Evolutionary conservation across 1,140 invertebrate genomes (phyloP), one percentile per base, ranked within the genome.

Genomic region (Conus betulinus): DNA sequence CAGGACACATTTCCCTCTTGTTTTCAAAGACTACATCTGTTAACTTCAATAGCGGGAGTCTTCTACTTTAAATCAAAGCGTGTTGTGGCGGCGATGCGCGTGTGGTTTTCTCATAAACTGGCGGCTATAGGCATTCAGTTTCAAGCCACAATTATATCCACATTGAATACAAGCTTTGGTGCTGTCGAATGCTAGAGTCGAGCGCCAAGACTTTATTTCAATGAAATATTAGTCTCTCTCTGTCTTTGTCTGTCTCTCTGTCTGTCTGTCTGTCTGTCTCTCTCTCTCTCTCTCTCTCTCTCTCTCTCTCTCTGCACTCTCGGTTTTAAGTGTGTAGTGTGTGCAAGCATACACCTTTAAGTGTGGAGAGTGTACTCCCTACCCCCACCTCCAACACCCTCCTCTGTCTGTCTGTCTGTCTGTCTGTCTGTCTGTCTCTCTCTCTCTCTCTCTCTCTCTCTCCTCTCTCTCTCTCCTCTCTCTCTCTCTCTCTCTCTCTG

Each of bases 251-350:
- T 87, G 63, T 78, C 85, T 87, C 71, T 78, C 57, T 78, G 7
- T 60, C 71, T 78, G 5, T 78, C 71, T 55, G 23, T 76, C 85
- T 87, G 63, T 87, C 85, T 87, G 63, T 78, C 85, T 87, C 71
- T 78, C 57, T 78, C 71, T 60, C 71, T 78, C 57, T 78, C 71
- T 55, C 52, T 81, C 57, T 57, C 55, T 81, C 53, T 13, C 53
- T 60, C 67, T 81, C 55, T 87, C 86, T 81, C 86, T 39, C 39
- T 39, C 39, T 39, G 39, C 39, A 39, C 39, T 0, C 39, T 39
- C 39, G 39, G 39, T 39, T 52, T 52, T n/a, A n/a, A 39, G 3
- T 39, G 39, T 39, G 39, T 39, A 39, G 39, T 39, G 39, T 39
- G 39, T 39, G 39, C 39, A 39, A 39, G 39, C 39, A 3, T 39